Conservation (phyloP, 1,140 invertebrate genomes). For the Aplysia californica region DNA sequence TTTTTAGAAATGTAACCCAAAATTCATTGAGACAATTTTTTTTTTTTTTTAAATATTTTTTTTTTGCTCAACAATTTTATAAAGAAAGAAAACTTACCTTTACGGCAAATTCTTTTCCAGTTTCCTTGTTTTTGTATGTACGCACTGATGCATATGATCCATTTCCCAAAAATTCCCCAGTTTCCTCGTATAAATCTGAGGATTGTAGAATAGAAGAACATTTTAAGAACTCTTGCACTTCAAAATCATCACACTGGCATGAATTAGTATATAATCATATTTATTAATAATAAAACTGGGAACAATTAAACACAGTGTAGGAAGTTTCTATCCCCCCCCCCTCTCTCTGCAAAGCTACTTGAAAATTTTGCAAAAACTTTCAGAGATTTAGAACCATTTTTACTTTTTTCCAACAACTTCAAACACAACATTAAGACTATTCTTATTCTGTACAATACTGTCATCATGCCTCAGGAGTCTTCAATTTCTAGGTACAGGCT, state of each 20-base stretch:
- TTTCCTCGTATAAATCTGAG: slow-evolving; percentile 93
- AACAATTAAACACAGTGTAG: neutral
- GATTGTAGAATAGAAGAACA: slow-evolving; percentile 51
- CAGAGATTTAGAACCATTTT: too few species aligned
- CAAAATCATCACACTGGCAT: neutral
- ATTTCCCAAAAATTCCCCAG: slow-evolving; percentile 93
- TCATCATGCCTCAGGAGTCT: too few species aligned
- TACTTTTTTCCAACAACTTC: too few species aligned
- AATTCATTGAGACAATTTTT: neutral
- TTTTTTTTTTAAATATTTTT: neutral
- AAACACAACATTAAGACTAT: too few species aligned
- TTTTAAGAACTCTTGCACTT: neutral
- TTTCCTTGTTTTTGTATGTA: slow-evolving; percentile 91
- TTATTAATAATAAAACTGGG: neutral
- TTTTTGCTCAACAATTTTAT: neutral
- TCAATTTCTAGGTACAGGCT: too few species aligned
- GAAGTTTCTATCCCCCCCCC: neutral
- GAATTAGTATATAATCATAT: neutral
- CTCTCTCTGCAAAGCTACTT: neutral
- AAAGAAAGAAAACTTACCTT: slow-evolving; percentile 72
- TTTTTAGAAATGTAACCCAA: too few species aligned
- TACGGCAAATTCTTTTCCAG: slow-evolving; percentile 93
- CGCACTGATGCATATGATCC: slow-evolving; percentile 97
- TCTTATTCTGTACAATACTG: too few species aligned
- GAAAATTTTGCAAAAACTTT: slow-evolving; percentile 7